A percentile compares a stretch with the other conserved stretches of the same genome.
These are phyloP conservation scores for Therioaphis trifolii DNA, from an alignment of 2,888 invertebrate species.

Conservation along the genomic window DNA sequence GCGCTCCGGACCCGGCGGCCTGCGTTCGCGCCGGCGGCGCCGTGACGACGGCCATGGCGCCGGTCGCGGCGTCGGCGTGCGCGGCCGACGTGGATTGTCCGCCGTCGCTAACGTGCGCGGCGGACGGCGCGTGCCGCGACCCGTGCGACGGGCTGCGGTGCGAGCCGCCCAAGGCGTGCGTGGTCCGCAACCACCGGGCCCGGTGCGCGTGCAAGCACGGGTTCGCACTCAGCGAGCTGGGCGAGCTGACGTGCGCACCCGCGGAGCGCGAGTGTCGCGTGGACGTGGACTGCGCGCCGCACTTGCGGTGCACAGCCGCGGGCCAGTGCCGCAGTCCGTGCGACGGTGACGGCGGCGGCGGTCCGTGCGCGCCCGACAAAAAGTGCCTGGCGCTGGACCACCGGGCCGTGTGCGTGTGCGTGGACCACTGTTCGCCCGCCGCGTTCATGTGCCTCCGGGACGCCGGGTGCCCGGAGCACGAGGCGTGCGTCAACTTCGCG, in stretches of 20 bases:
- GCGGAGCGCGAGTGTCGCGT: conserved; percentile 83
- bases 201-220: conserved; percentile 90
- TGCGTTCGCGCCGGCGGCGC: conserved; percentile 32
- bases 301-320: conserved; percentile 82
- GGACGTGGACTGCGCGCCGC: conserved; percentile 86
- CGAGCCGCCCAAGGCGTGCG: conserved; percentile 80
- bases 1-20: conserved; percentile 79
- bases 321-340: conserved; percentile 90
- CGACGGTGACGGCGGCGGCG: conserved; percentile 71
- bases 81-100: conserved; percentile 61
- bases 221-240: conserved; percentile 86
- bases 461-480: conserved; percentile 85
- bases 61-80: conserved; percentile 27
- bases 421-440: conserved; percentile 86
- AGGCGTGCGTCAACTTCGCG: conserved; percentile 88
- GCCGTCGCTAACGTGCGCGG: conserved; percentile 59
- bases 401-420: conserved; percentile 86
- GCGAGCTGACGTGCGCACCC: conserved; percentile 87
- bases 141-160: conserved; percentile 62
- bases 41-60: background rate
- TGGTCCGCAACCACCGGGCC: conserved; percentile 85
- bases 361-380: conserved; percentile 84
- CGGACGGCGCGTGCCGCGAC: conserved; percentile 63
- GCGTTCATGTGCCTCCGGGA: conserved; percentile 90
- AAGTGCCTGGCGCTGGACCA: conserved; percentile 90